A percentile compares a stretch with the other conserved stretches of the same genome.
phyloP scores from a whole-genome alignment of 1,140 invertebrate genomes.

The Drosophila subpulchrella region DNA sequence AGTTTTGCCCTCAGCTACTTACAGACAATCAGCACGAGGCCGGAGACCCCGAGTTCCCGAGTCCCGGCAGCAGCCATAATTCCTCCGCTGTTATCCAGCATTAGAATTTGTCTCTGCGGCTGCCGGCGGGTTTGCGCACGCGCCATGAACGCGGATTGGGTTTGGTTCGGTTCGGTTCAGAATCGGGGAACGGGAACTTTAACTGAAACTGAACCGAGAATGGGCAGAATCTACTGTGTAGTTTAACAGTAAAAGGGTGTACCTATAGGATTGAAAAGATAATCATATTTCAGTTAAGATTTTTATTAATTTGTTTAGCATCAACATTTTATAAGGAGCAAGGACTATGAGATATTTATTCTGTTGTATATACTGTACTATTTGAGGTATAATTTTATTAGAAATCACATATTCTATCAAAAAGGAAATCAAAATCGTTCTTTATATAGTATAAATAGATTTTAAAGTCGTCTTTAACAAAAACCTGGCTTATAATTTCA shows the following conservation, averaged over 20 bases:
- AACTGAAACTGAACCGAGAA: slow-evolving; percentile 17
- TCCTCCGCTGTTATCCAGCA: slow-evolving; percentile 61
- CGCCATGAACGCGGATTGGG: slow-evolving; percentile 43
- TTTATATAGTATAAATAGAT: too few relatives aligned
- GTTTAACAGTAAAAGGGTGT: neutral
- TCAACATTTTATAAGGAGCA: too few relatives aligned
- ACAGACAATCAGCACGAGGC: slow-evolving; percentile 77
- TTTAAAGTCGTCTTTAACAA: too few relatives aligned
- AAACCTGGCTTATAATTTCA: too few relatives aligned
- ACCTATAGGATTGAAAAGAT: neutral
- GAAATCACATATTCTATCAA: too few relatives aligned
- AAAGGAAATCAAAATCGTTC: too few relatives aligned
- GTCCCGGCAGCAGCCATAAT: slow-evolving; percentile 47
- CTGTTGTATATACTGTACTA: too few relatives aligned
- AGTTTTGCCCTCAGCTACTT: slow-evolving; percentile 79
- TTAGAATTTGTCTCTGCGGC: slow-evolving; percentile 75
- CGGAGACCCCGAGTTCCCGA: slow-evolving; percentile 20
- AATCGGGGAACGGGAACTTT: slow-evolving; percentile 3
- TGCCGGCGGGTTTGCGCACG: slow-evolving; percentile 61
- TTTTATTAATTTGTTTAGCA: too few relatives aligned
- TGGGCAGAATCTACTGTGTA: slow-evolving; percentile 12
- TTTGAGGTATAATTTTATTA: too few relatives aligned
- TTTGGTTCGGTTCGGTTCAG: neutral
- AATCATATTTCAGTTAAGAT: too few relatives aligned
- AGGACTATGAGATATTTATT: too few relatives aligned